Percentiles rank a stretch among this genome's conserved stretches.
Conservation (phyloP, 2,888 invertebrate species). For the Clitarchus hookeri region DNA sequence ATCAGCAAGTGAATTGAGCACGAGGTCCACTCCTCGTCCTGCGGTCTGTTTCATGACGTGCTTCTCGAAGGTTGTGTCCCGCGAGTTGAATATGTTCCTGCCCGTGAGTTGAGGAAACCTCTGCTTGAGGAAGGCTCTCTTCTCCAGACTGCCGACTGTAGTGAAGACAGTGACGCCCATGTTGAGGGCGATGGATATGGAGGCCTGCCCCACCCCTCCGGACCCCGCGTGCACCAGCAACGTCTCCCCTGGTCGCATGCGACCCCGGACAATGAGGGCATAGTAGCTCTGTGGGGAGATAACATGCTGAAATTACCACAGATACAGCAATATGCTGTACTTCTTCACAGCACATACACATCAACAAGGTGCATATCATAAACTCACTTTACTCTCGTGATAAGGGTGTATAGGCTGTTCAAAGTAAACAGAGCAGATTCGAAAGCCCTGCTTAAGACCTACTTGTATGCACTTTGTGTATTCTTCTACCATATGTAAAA, state of each 20-base stretch:
- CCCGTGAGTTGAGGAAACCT: slow-evolving; percentile 32
- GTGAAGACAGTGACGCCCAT: slow-evolving; percentile 19
- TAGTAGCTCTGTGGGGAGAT: slow-evolving; percentile 69
- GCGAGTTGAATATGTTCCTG: slow-evolving; percentile 85
- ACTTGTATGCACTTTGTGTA: no score
- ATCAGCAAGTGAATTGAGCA: slow-evolving; percentile 95
- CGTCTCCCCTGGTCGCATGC: slow-evolving; percentile 79
- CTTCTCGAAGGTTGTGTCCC: slow-evolving; percentile 92
- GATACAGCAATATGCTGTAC: no score
- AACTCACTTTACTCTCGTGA: no score
- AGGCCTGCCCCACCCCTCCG: slow-evolving; percentile 56
- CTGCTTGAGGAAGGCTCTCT: slow-evolving; percentile 17
- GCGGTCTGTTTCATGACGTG: slow-evolving; percentile 80
- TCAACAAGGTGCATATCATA: no score
- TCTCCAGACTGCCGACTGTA: slow-evolving; percentile 6
- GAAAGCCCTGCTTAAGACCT: no score
- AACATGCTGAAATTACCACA: no score
- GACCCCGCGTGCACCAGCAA: slow-evolving; percentile 94
- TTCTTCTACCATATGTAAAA: no score
- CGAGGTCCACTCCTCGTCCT: slow-evolving; percentile 91
- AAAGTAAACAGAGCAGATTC: no score
- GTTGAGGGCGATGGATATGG: slow-evolving; percentile 25
- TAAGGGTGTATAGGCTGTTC: no score
- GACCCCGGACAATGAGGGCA: slow-evolving; percentile 85
- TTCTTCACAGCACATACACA: no score